These are phyloP conservation scores for Murina feae DNA, from an alignment of 2,113 vertebrate species.

Conservation along the genomic window DNA sequence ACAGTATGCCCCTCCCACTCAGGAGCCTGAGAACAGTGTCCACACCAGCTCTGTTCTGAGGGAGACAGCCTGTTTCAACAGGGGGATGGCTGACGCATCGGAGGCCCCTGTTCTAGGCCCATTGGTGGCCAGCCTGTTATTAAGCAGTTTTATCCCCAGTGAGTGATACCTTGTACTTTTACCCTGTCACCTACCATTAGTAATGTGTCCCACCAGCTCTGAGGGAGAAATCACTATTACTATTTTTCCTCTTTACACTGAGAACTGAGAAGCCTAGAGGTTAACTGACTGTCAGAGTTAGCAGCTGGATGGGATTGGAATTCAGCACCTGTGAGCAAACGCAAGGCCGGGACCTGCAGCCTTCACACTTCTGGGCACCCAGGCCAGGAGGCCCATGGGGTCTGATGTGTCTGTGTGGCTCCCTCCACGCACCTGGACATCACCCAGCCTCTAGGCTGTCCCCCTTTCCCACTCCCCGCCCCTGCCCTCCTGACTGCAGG, in stretches of 20 bases:
- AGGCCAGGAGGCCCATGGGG: neutral
- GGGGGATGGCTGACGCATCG: neutral
- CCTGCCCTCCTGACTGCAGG: neutral
- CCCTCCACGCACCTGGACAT: neutral
- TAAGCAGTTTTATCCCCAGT: neutral
- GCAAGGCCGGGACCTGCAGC: neutral
- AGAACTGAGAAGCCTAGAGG: neutral
- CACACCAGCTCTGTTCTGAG: neutral
- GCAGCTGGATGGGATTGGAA: neutral
- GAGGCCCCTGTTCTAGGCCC: neutral
- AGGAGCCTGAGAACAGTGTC: accelerated
- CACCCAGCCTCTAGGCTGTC: neutral
- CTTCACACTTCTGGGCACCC: neutral
- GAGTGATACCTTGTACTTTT: neutral
- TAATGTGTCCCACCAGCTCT: neutral
- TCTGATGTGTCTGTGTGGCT: accelerated
- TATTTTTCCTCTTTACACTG: neutral
- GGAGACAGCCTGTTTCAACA: neutral
- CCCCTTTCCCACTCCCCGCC: too few species aligned
- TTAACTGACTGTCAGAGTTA: neutral
- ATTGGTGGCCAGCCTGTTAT: neutral
- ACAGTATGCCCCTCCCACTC: neutral
- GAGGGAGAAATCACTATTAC: neutral
- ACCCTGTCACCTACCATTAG: neutral
- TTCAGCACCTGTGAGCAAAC: neutral